Conservation (phyloP, 2,113 vertebrate species). For the Pimephales promelas region DNA sequence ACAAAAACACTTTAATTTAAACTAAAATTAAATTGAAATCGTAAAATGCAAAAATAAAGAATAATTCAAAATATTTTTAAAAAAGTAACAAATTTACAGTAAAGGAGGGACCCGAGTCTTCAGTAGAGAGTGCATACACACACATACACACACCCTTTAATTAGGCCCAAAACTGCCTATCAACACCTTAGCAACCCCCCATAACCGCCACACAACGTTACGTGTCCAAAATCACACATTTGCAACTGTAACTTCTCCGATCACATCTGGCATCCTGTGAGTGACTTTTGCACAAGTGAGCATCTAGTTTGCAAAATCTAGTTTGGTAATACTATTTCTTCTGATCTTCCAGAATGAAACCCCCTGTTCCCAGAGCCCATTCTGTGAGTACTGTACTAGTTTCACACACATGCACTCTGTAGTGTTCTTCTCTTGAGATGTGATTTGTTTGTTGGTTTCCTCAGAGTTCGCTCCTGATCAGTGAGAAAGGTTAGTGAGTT, state of each 20-base stretch:
- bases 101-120: not conserved
- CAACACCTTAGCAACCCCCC: too few relatives aligned
- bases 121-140: too few relatives aligned
- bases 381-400: slow-evolving; percentile 69
- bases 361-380: slow-evolving; percentile 70
- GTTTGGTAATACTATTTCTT: not conserved
- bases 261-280: too few relatives aligned
- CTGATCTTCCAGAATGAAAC: slow-evolving; percentile 66
- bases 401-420: not conserved
- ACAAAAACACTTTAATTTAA: not conserved
- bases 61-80: too few relatives aligned
- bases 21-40: too few relatives aligned
- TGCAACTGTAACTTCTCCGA: not conserved
- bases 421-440: not conserved
- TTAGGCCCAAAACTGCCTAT: not conserved
- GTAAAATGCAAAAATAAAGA: too few relatives aligned
- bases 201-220: too few relatives aligned
- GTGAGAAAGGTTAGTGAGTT: slow-evolving; percentile 43
- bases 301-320: not conserved
- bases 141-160: too few relatives aligned
- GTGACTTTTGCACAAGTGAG: too few relatives aligned
- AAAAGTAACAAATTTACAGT: not conserved
- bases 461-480: slow-evolving; percentile 34
- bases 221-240: too few relatives aligned
- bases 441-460: slow-evolving; percentile 9